Percentiles rank a stretch among this genome's conserved stretches.
These are phyloP conservation scores for Sus cebifrons DNA, from an alignment of 2,797 vertebrate genomes.

Conservation along the genomic window DNA sequence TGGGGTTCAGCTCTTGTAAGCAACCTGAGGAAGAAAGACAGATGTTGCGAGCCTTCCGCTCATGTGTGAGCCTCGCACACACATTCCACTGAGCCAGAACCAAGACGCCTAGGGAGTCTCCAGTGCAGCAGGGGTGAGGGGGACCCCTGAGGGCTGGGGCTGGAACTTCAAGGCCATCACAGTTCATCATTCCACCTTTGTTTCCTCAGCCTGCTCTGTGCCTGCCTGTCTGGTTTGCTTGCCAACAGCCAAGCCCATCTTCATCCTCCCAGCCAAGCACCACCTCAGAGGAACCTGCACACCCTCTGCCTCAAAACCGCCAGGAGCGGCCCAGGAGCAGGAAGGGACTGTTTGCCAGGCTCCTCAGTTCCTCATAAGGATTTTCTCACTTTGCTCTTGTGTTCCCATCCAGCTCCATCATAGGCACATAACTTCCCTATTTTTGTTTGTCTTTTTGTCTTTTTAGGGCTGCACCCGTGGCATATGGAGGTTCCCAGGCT, in stretches of 20 bases:
- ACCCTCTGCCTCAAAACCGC: not conserved
- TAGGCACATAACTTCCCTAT: not conserved
- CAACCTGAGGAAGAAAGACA: constrained; percentile 15
- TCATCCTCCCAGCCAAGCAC: not conserved
- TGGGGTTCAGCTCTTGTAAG: not conserved
- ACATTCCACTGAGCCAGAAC: not conserved
- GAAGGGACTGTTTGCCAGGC: not conserved
- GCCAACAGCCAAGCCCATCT: not conserved
- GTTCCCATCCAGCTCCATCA: not conserved
- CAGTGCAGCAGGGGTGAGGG: accelerated
- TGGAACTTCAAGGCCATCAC: not conserved
- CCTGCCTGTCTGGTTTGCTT: not conserved
- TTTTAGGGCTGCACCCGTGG: too few species aligned
- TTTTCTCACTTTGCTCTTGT: not conserved
- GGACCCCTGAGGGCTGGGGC: not conserved
- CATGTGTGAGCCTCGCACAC: not conserved
- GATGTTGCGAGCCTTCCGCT: not conserved
- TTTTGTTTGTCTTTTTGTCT: too few species aligned
- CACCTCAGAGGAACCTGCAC: not conserved
- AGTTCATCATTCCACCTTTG: not conserved
- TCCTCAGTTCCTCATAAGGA: not conserved
- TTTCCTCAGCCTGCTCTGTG: not conserved
- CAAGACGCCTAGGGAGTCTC: not conserved
- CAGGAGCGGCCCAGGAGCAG: not conserved
- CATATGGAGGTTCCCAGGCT: too few species aligned